These are phyloP conservation scores for Euphydryas editha DNA, from an alignment of 2,888 invertebrate genomes.

Conservation along the genomic window DNA sequence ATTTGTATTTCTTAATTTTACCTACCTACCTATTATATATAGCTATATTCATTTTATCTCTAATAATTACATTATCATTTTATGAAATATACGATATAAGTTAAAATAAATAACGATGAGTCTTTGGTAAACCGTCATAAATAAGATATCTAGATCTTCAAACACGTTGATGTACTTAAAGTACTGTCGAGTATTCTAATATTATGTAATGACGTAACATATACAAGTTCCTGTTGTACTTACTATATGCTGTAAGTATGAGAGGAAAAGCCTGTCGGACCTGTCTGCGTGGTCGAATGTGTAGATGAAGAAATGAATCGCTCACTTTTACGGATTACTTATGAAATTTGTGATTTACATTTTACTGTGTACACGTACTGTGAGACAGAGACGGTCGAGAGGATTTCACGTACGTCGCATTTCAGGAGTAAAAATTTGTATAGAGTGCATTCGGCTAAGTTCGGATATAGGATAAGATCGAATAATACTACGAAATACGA, in stretches of 20 bases:
- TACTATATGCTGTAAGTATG: conserved; percentile 8
- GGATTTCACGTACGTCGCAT: conserved; percentile 9
- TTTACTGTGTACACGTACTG: conserved; percentile 50
- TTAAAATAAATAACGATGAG: too few species aligned
- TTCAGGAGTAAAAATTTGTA: neutral
- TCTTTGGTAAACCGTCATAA: too few species aligned
- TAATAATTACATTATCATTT: too few species aligned
- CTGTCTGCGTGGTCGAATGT: conserved; percentile 48
- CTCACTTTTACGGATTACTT: conserved; percentile 75
- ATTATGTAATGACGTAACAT: conserved; percentile 9
- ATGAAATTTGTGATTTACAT: conserved; percentile 76
- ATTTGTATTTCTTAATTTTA: too few species aligned
- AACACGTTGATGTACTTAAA: neutral
- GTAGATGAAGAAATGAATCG: conserved; percentile 65
- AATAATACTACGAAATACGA: too few species aligned
- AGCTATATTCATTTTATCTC: too few species aligned
- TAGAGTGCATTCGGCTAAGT: too few species aligned
- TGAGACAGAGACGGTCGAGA: conserved; percentile 50
- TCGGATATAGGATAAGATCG: too few species aligned
- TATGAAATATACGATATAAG: too few species aligned
- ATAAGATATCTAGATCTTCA: neutral
- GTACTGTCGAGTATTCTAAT: neutral
- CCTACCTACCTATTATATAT: too few species aligned
- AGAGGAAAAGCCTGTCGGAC: conserved; percentile 50
- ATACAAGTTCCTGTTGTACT: conserved; percentile 8